Evolutionary conservation across 2,888 invertebrate genomes (phyloP), one percentile per base, ranked within the genome.

Genomic region (Acronicta leporina): DNA sequence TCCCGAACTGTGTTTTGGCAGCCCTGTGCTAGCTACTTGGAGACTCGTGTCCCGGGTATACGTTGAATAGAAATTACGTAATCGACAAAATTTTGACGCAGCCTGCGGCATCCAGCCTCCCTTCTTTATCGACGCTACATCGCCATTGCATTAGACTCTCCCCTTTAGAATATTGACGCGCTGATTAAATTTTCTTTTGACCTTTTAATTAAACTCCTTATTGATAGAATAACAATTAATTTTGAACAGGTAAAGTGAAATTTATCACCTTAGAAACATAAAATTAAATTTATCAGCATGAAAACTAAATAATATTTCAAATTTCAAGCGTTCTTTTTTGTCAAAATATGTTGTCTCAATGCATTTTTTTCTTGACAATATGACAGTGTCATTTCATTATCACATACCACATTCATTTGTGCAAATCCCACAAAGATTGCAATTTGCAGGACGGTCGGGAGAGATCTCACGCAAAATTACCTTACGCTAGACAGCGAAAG

Each of bases 401-500:
- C 54, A 42, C 60, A 58, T 42, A 50, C 55, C 47, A 73, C 48
- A 63, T 57, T 73, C 54, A 77, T 70, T 68, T 67, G 64, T 63
- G 79, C 80, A 81, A 85, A 84, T 84, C 80, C 77, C 73, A 84
- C 82, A 80, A 85, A 87, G 87, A 81, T 77, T 84, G 81, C 82
- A 91, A 83, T 84, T 85, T 82, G 87, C 87, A 86, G 80, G 86
- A 82, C 80, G 80, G 81, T 81, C 70, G 68, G 70, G 78, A 69
- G 52, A 57, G 85, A 76, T 77, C 83, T 74, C 86, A 85, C 87
- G 84, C 87, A 86, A 87, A 89, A 92, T 91, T 89, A 91, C 90
- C 88, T 78, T 77, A 73, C 76, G 86, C 88, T 85, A 89, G 90
- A 93, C 92, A 92, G 87, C 82, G 88, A 92, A 92, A 93, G 88